Conservation (phyloP, 2,797 vertebrate genomes). For the Corythornis leucogaster region DNA sequence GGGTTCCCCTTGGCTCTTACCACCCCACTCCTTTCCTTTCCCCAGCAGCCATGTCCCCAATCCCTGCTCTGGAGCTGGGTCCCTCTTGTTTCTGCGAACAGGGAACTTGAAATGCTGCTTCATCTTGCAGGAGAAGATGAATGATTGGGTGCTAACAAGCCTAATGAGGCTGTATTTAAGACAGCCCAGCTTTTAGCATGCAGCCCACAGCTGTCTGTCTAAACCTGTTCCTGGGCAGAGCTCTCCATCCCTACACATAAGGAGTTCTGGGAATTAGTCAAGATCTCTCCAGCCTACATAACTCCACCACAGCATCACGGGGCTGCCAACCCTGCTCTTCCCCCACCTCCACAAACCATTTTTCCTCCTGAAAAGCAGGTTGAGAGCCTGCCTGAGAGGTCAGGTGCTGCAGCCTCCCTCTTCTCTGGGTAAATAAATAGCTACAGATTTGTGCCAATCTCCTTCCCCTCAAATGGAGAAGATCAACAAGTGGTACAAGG, state of each 20-base stretch:
- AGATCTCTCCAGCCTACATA: not conserved
- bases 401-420: not conserved
- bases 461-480: not conserved
- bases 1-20: rapidly evolving
- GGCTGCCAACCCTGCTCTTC: not conserved
- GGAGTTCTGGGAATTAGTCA: not conserved
- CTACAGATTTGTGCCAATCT: not conserved
- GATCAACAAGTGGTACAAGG: not conserved
- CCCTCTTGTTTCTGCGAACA: not conserved
- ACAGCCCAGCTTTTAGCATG: not conserved
- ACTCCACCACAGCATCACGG: not conserved
- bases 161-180: constrained; percentile 45
- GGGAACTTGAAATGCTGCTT: not conserved
- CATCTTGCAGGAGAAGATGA: not conserved
- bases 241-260: not conserved
- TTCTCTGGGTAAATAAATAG: not conserved
- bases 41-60: not conserved
- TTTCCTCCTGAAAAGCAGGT: not conserved
- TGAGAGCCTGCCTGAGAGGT: not conserved
- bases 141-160: not conserved
- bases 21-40: not conserved
- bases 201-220: constrained; percentile 25
- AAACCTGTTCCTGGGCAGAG: not conserved
- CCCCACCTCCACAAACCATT: not conserved
- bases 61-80: not conserved